These are phyloP conservation scores for Caradrina clavipalpis DNA, from an alignment of 2,888 invertebrate species.

Conservation along the genomic window DNA sequence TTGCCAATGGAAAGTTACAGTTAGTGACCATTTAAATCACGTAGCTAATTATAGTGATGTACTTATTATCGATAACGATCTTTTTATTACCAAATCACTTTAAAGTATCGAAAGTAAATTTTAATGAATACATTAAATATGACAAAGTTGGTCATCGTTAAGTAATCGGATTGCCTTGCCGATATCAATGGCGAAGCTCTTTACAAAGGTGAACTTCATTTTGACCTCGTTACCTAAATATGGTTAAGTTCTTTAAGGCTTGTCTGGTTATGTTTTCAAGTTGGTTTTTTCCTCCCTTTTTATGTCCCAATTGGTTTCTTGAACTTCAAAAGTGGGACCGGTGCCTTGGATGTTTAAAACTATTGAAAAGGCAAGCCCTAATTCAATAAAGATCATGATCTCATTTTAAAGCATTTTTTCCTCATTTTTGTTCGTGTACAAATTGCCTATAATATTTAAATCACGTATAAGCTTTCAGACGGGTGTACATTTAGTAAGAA, in stretches of 20 bases:
- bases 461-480: neutral
- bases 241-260: slow-evolving; percentile 84
- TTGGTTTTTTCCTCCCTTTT: slow-evolving; percentile 63
- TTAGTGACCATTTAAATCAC: slow-evolving; percentile 6
- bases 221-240: slow-evolving; percentile 87
- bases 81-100: slow-evolving; percentile 38
- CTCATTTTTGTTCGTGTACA: neutral
- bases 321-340: slow-evolving; percentile 28
- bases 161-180: slow-evolving; percentile 82
- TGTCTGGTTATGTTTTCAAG: slow-evolving; percentile 64
- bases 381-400: neutral
- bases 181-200: slow-evolving; percentile 65
- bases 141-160: slow-evolving; percentile 72
- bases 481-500: neutral
- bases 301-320: slow-evolving; percentile 51
- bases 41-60: slow-evolving; percentile 38
- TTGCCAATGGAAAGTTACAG: neutral
- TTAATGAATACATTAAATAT: slow-evolving; percentile 62
- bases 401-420: neutral
- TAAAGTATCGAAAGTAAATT: slow-evolving; percentile 56
- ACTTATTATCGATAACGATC: slow-evolving; percentile 36
- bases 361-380: neutral
- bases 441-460: neutral
- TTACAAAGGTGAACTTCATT: slow-evolving; percentile 79
- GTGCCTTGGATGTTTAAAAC: slow-evolving; percentile 11